Percentiles rank a stretch among this genome's conserved stretches.
phyloP scores from a whole-genome alignment of 1,140 invertebrate species.

The Lysiphlebus fabarum region DNA sequence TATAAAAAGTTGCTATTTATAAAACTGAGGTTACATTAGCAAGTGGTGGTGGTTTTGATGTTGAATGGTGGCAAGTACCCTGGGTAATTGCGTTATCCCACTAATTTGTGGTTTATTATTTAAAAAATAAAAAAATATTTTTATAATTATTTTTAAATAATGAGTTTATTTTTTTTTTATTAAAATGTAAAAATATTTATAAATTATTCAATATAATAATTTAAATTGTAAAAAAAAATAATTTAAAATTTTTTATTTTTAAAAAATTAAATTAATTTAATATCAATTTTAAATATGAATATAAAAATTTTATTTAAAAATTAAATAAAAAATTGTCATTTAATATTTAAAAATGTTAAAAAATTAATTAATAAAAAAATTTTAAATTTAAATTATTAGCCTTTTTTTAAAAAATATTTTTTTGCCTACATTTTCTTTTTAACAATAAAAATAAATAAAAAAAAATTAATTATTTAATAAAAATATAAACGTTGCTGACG shows the following conservation, averaged over 20 bases:
- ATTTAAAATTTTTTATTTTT: too few species aligned
- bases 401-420: too few species aligned
- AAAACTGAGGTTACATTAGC: constrained; percentile 9
- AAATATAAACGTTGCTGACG: constrained; percentile 9
- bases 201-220: too few species aligned
- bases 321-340: too few species aligned
- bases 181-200: background rate
- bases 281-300: too few species aligned
- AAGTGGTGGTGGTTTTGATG: constrained; percentile 13
- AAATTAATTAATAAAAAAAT: too few species aligned
- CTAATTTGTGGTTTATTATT: constrained; percentile 36
- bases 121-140: background rate
- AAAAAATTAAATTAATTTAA: too few species aligned
- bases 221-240: constrained; percentile 5
- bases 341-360: too few species aligned
- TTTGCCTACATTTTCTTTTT: too few species aligned
- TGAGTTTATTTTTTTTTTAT: background rate
- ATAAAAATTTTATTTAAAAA: too few species aligned
- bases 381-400: too few species aligned
- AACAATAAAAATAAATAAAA: constrained; percentile 1
- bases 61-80: constrained; percentile 22
- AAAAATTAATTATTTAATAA: background rate
- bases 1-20: constrained; percentile 27
- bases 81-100: constrained; percentile 42
- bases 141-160: constrained; percentile 1